Conservation (phyloP, 2,797 vertebrate genomes). For the Phoxinus dragarum region DNA sequence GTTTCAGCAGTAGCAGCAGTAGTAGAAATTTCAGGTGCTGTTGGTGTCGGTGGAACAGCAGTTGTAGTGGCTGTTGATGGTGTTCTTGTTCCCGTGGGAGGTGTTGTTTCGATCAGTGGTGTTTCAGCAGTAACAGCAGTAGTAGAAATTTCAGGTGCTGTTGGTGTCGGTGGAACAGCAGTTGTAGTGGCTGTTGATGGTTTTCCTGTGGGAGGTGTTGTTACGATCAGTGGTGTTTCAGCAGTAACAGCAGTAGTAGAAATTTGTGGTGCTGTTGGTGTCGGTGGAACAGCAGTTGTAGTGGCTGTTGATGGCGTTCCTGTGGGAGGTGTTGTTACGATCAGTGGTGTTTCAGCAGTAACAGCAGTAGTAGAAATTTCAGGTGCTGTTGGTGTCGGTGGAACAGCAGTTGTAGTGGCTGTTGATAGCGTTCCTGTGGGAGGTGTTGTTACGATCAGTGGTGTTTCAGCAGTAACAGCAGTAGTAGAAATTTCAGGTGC, state of each 20-base stretch:
- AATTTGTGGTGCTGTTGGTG: not conserved
- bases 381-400: not conserved
- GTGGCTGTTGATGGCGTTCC: not conserved
- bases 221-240: fast-evolving
- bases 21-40: not conserved
- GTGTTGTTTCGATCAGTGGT: not conserved
- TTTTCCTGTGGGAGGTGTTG: not conserved
- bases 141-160: not conserved
- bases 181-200: not conserved
- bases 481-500: not conserved
- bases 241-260: not conserved
- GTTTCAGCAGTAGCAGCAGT: not conserved
- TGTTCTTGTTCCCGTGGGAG: not conserved
- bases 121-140: not conserved
- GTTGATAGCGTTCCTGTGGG: not conserved
- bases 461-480: not conserved
- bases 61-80: not conserved
- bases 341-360: fast-evolving
- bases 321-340: not conserved
- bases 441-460: not conserved
- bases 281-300: not conserved
- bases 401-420: not conserved
- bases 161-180: not conserved
- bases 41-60: not conserved
- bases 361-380: not conserved